Conservation (phyloP, 2,888 invertebrate species). For the Argyresthia albistria region DNA sequence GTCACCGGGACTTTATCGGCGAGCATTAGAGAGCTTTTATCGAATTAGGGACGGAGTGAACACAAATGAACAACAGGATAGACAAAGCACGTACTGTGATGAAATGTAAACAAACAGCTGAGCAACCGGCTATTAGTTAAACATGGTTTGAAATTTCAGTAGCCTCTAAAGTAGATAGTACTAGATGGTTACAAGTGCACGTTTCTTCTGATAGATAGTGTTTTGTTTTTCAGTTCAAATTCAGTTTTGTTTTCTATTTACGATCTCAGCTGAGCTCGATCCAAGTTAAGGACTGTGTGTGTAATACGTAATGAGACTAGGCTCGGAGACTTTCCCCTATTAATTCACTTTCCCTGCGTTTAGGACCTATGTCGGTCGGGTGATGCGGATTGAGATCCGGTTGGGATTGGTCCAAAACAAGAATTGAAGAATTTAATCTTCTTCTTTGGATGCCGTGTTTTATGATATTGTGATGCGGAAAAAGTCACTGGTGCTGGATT, state of each 20-base stretch:
- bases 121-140: neutral
- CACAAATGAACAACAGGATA: too few relatives aligned
- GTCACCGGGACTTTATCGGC: slow-evolving; percentile 35
- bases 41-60: slow-evolving; percentile 23
- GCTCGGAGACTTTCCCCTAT: slow-evolving; percentile 64
- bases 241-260: neutral
- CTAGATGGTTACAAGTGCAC: too few relatives aligned
- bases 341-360: slow-evolving; percentile 58
- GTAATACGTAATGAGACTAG: slow-evolving; percentile 38
- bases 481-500: too few relatives aligned
- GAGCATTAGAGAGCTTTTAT: slow-evolving; percentile 30
- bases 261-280: neutral
- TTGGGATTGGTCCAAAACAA: slow-evolving; percentile 15
- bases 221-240: neutral
- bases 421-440: too few relatives aligned
- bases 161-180: neutral
- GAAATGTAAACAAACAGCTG: neutral
- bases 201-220: neutral
- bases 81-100: too few relatives aligned
- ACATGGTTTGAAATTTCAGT: neutral
- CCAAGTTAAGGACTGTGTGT: neutral
- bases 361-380: slow-evolving; percentile 13
- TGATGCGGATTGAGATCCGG: slow-evolving; percentile 22
- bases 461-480: too few relatives aligned
- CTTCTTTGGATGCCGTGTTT: too few relatives aligned